A percentile compares a stretch with the other conserved stretches of the same genome.
phyloP scores from a whole-genome alignment of 2,797 vertebrate genomes.

The Sebastiscus tertius region DNA sequence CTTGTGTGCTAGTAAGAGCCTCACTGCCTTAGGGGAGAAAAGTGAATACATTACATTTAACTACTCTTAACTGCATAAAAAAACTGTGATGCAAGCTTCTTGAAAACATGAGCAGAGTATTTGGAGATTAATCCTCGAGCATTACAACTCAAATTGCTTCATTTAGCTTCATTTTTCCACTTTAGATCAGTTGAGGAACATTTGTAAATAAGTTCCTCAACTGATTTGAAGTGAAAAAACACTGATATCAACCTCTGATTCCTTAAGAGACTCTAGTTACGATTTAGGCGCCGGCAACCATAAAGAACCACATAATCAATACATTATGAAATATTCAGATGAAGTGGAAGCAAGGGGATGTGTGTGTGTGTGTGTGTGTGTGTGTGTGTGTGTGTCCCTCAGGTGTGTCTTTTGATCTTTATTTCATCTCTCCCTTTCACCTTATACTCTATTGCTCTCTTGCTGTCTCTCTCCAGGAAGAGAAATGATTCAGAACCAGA shows the following conservation, averaged over 20 bases:
- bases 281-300: background rate
- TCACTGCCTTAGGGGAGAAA: background rate
- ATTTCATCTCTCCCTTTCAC: conserved; percentile 21
- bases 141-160: background rate
- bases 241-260: background rate
- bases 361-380: conserved; percentile 2
- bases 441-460: background rate
- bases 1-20: conserved; percentile 18
- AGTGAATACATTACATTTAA: conserved; percentile 33
- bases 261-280: background rate
- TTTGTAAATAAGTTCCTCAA: background rate
- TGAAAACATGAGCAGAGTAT: background rate
- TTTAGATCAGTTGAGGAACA: background rate
- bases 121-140: background rate
- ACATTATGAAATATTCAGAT: conserved; percentile 66
- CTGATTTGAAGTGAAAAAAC: background rate
- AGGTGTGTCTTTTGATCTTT: conserved; percentile 47
- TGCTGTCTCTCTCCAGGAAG: background rate
- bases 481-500: conserved; percentile 3
- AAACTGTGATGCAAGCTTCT: background rate
- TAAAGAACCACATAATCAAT: conserved; percentile 46
- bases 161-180: background rate
- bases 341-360: background rate
- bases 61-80: background rate
- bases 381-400: conserved; percentile 18